A percentile compares a stretch with the other conserved stretches of the same genome.
phyloP scores from a whole-genome alignment of 1,140 invertebrate species.

The Homarus americanus region DNA sequence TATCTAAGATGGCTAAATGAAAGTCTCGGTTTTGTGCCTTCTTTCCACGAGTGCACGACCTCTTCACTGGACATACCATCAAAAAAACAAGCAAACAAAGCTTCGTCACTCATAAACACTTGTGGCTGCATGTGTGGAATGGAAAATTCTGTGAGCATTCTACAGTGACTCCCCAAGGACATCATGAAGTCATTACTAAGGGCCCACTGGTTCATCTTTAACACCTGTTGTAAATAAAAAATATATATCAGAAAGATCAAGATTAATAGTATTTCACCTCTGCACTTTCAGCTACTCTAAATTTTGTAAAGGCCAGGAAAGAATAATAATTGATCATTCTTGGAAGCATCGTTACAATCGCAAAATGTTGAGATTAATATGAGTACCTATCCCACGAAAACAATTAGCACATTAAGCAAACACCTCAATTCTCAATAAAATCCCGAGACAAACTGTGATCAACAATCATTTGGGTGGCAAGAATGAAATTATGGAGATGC shows the following conservation, averaged over 20 bases:
- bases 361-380: too few relatives aligned
- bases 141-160: constrained; percentile 46
- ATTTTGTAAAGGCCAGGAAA: not conserved
- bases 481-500: too few relatives aligned
- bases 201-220: constrained; percentile 61
- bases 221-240: constrained; percentile 15
- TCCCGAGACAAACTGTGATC: too few relatives aligned
- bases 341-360: too few relatives aligned
- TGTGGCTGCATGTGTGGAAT: constrained; percentile 61
- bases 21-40: constrained; percentile 28
- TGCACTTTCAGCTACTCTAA: too few relatives aligned
- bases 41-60: constrained; percentile 40
- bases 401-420: too few relatives aligned
- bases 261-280: too few relatives aligned
- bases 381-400: too few relatives aligned
- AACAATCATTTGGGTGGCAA: too few relatives aligned
- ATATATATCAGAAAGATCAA: not conserved
- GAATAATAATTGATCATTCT: not conserved
- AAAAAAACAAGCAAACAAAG: constrained; percentile 56
- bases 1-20: constrained; percentile 42
- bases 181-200: constrained; percentile 63
- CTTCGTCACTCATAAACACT: constrained; percentile 64
- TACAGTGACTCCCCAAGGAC: constrained; percentile 43
- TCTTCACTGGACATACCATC: constrained; percentile 53
- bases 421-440: too few relatives aligned